Base-by-base conservation (phyloP, 2,888 invertebrate genomes). In the Osmoderma eremita region DNA sequence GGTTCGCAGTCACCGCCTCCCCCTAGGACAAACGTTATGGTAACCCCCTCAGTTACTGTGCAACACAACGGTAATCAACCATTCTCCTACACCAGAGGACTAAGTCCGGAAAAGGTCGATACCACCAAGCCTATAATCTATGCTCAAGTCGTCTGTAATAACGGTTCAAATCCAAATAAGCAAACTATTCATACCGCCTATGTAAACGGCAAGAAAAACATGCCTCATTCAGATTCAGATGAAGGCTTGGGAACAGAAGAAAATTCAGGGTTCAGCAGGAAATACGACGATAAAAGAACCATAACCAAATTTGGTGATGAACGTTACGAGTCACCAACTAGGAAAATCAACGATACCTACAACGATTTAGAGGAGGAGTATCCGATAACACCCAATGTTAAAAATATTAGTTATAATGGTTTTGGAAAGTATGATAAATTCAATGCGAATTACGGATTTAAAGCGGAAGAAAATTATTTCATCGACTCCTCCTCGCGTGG, bases 171-270 rank as follows among this genome's bases (percentile, higher is more conserved):
- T 38, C 73, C 76, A 2, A 75, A 75, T 22, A 84, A 84, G 72
- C 83, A 83, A 74, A 87, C 87, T 17, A 77, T 87, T 15, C 87
- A 87, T 71, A 86, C 87, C 67, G 84, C 80, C 22, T 83, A 82
- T 69, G 76, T 75, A 20, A 80, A 79, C 67, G 78, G 84, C 77
- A 78, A 83, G 69, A 82, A 83, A n/a, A 83, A 85, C 63, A 78
- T 84, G 0, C 86, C 87, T 65, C 84, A 88, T 65, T 91, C 91
- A 10, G 92, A 92, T 78, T 92, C 92, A 78, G 92, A 92, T 72
- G 92, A 92, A 80, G 92, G 92, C 0, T 81, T 92, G n/a, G 92
- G 92, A 1, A 88, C 90, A 65, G 92, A 92, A 77, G 88, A 88
- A 70, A 79, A 77, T 69, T 83, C 84, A 62, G 82, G 84, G 63